phyloP scores from a whole-genome alignment of 2,113 vertebrate species.

The Columba livia region DNA sequence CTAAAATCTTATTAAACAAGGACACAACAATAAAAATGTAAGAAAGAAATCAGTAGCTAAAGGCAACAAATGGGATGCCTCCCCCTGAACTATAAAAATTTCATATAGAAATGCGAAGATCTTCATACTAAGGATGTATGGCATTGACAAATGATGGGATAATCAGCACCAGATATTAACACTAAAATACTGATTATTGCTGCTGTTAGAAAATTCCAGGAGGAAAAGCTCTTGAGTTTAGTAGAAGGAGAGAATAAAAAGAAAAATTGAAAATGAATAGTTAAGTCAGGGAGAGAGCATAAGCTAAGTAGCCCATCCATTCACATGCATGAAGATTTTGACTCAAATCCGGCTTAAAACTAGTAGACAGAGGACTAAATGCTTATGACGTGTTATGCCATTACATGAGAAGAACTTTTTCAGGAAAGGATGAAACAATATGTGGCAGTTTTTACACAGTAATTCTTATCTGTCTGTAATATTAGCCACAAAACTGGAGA shows the following conservation, averaged over 20 bases:
- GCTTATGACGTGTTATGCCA: neutral
- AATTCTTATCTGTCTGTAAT: neutral
- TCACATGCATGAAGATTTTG: neutral
- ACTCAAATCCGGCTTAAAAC: neutral
- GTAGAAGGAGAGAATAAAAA: neutral
- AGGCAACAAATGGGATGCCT: neutral
- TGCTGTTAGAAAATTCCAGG: neutral
- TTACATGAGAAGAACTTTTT: neutral
- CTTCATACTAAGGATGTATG: neutral
- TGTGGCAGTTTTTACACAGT: fast-evolving
- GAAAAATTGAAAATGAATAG: neutral
- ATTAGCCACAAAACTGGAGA: neutral
- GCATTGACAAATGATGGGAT: neutral
- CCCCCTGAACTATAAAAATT: neutral
- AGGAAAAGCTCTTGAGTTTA: neutral
- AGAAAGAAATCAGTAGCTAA: neutral
- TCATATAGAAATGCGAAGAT: neutral
- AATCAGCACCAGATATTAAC: neutral
- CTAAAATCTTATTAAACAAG: neutral
- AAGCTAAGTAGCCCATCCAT: neutral
- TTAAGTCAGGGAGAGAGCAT: neutral
- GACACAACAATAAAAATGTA: neutral
- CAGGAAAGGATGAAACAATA: neutral
- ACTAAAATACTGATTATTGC: neutral
- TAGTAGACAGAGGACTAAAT: neutral